These are phyloP conservation scores for Drosophila asahinai DNA, from an alignment of 1,140 invertebrate genomes.

Conservation along the genomic window DNA sequence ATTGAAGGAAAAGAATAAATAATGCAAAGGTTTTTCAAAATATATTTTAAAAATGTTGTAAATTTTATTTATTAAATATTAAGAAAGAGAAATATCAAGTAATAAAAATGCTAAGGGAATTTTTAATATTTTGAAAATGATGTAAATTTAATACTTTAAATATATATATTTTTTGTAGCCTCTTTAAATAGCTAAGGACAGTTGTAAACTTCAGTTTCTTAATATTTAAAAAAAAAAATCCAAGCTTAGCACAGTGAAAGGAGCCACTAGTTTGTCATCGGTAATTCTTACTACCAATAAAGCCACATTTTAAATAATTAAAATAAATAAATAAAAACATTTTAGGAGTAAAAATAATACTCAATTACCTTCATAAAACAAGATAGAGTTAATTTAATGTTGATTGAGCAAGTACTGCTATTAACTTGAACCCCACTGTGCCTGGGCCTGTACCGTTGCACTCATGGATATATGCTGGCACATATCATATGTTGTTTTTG, in stretches of 20 bases:
- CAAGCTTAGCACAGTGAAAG: no score
- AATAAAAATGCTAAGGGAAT: no score
- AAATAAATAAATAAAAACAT: not conserved
- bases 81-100: no score
- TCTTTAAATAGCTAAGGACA: not conserved
- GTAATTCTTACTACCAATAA: not conserved
- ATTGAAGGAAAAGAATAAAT: no score
- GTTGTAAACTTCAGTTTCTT: no score
- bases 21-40: no score
- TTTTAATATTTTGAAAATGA: not conserved
- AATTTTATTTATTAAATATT: no score
- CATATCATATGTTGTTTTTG: constrained; percentile 25
- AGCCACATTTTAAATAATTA: not conserved
- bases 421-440: constrained; percentile 1
- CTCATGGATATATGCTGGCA: constrained; percentile 7
- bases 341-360: not conserved
- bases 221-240: no score
- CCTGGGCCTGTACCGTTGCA: not conserved
- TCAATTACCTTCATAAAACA: not conserved
- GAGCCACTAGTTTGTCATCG: no score
- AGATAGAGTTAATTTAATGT: not conserved
- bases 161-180: not conserved
- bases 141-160: no score
- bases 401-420: not conserved
- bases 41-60: no score